Conservation (phyloP, 2,888 invertebrate species). For the Sphinx pinastri region DNA sequence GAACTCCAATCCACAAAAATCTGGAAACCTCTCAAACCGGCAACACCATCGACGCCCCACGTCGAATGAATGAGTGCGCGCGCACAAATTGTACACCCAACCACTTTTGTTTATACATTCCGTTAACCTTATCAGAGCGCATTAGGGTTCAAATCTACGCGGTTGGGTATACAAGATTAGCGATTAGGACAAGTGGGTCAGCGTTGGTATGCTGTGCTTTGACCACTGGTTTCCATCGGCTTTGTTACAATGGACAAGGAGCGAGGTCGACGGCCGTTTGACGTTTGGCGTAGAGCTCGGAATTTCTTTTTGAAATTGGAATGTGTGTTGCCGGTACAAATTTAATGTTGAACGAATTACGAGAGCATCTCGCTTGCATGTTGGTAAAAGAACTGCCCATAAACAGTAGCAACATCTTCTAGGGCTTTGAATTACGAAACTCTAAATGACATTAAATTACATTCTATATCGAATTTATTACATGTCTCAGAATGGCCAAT, state of each 20-base stretch:
- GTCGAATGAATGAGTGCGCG: constrained; percentile 73
- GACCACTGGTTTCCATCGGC: constrained; percentile 32
- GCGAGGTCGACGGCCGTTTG: constrained; percentile 31
- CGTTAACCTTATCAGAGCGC: constrained; percentile 18
- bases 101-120: constrained; percentile 26
- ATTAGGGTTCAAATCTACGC: constrained; percentile 20
- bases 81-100: constrained; percentile 50
- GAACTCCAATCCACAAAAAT: not conserved
- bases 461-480: no score
- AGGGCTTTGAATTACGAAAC: no score
- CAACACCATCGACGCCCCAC: constrained; percentile 36
- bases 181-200: constrained; percentile 60
- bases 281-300: constrained; percentile 2
- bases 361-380: no score
- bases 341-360: no score
- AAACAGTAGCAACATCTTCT: not conserved
- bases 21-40: constrained; percentile 27
- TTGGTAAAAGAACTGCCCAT: not conserved
- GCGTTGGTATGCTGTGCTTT: constrained; percentile 41
- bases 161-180: constrained; percentile 42
- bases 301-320: constrained; percentile 4
- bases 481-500: no score
- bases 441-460: no score
- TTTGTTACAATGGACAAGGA: constrained; percentile 39
- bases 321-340: no score